A percentile compares a stretch with the other conserved stretches of the same genome.
Evolutionary conservation across 2,888 invertebrate species (phyloP).

Genomic region (Drosophila birchii): DNA sequence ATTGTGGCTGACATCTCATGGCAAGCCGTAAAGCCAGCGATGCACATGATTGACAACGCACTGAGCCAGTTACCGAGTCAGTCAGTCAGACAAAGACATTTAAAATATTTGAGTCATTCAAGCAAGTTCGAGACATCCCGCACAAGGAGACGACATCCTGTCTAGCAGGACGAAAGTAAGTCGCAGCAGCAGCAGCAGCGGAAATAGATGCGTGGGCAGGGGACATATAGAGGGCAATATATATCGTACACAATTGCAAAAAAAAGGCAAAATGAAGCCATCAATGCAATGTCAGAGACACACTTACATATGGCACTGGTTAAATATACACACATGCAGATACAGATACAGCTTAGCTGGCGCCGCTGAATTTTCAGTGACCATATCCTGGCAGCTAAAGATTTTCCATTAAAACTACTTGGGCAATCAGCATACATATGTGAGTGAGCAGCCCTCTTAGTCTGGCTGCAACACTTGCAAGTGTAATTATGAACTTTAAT

Average conservation of each 20-base stretch:
- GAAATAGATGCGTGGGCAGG: conserved; percentile 48
- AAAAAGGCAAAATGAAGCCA: conserved; percentile 36
- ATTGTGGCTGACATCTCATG: conserved; percentile 49
- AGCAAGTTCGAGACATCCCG: conserved; percentile 60
- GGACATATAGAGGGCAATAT: neutral
- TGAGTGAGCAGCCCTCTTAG: conserved; percentile 16
- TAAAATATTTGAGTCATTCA: conserved; percentile 59
- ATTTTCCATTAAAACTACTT: conserved; percentile 81
- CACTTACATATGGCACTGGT: conserved; percentile 5
- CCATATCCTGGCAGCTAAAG: conserved; percentile 46
- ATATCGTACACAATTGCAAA: conserved; percentile 20
- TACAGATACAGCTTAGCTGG: conserved; percentile 28
- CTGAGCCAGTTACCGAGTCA: conserved; percentile 47
- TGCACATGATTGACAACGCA: conserved; percentile 76
- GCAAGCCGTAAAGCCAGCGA: conserved; percentile 52
- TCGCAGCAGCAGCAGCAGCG: conserved; percentile 32
- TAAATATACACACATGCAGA: conserved; percentile 12
- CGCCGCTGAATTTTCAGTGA: conserved; percentile 35
- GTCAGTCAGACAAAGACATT: conserved; percentile 57
- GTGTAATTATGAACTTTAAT: conserved; percentile 79
- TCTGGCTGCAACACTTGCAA: conserved; percentile 55
- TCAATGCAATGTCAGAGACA: conserved; percentile 45
- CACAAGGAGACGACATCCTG: conserved; percentile 35
- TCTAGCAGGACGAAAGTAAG: conserved; percentile 35
- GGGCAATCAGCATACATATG: conserved; percentile 70